A percentile compares a stretch with the other conserved stretches of the same genome.
phyloP scores from a whole-genome alignment of 2,888 invertebrate genomes.

The Tricholauxania praeusta region DNA sequence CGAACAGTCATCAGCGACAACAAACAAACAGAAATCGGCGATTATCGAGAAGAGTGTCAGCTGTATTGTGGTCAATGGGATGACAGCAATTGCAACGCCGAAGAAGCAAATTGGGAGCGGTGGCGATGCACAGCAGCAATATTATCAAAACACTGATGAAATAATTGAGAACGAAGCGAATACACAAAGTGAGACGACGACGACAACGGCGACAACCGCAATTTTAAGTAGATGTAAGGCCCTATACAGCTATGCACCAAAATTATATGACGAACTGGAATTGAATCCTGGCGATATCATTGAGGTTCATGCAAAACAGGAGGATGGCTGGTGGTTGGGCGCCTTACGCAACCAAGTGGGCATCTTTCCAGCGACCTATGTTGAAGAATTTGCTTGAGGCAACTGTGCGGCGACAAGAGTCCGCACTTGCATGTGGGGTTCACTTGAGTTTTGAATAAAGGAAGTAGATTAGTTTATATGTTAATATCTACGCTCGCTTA shows the following conservation, averaged over 20 bases:
- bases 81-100: not conserved
- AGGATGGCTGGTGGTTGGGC: constrained; percentile 96
- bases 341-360: constrained; percentile 84
- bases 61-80: constrained; percentile 12
- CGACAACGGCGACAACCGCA: constrained; percentile 38
- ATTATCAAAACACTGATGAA: constrained; percentile 30
- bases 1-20: constrained; percentile 54
- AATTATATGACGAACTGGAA: constrained; percentile 87
- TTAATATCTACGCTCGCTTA: no score
- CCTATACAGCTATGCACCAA: constrained; percentile 88
- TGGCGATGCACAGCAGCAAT: constrained; percentile 21
- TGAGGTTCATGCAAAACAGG: constrained; percentile 89
- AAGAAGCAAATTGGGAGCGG: constrained; percentile 36
- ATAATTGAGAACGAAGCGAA: not conserved
- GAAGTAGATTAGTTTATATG: no score
- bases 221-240: constrained; percentile 83
- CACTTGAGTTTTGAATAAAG: no score
- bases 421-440: no score
- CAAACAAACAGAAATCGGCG: constrained; percentile 12
- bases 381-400: constrained; percentile 77
- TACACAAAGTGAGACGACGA: not conserved
- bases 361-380: constrained; percentile 95
- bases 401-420: not conserved
- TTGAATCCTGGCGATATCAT: constrained; percentile 85
- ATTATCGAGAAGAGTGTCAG: constrained; percentile 44